Evolutionary conservation across 2,888 invertebrate species (phyloP).

Genomic region (Euzophera pinguis): DNA sequence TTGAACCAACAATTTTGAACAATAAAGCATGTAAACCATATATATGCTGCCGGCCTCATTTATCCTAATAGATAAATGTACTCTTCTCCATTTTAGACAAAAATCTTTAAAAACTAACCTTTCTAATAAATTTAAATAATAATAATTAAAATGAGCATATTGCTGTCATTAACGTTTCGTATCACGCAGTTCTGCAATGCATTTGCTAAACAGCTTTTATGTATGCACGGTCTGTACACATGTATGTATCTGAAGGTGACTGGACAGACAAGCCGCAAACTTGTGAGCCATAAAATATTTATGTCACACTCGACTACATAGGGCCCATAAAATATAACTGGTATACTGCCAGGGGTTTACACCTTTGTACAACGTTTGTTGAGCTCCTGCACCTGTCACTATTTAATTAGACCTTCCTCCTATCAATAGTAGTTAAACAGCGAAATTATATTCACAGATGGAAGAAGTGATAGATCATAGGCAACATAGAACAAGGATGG

Average conservation of each 20-base stretch:
- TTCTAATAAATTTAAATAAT: not conserved
- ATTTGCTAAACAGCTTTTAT: slow-evolving; percentile 54
- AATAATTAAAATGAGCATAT: not conserved
- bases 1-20: too few species aligned
- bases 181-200: slow-evolving; percentile 57
- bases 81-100: too few species aligned
- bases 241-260: slow-evolving; percentile 19
- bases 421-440: too few species aligned
- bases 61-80: too few species aligned
- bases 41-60: too few species aligned
- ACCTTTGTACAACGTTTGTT: not conserved
- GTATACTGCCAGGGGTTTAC: not conserved
- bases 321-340: not conserved
- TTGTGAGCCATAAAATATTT: slow-evolving; percentile 4
- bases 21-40: too few species aligned
- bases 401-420: too few species aligned
- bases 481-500: too few species aligned
- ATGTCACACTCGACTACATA: slow-evolving; percentile 9
- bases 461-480: too few species aligned
- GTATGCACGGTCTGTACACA: slow-evolving; percentile 46
- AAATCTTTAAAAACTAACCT: too few species aligned
- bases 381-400: not conserved
- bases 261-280: slow-evolving; percentile 10
- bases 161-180: slow-evolving; percentile 41
- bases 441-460: too few species aligned